Conservation (phyloP, 2,797 vertebrate genomes). For the Sebastes goodei region DNA sequence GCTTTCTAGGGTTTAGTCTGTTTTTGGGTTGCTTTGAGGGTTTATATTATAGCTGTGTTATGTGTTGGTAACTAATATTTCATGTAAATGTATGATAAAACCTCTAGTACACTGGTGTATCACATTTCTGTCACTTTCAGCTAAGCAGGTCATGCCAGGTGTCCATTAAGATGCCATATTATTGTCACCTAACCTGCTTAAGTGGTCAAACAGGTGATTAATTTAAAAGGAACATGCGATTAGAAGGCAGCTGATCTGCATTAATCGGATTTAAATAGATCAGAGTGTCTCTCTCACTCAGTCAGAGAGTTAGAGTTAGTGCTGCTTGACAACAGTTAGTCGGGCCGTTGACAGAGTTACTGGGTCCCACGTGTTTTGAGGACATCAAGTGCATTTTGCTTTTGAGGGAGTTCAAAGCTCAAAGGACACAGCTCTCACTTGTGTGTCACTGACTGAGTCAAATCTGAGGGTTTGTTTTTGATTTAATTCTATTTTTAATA, state of each 20-base stretch:
- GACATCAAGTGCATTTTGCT: conserved; percentile 43
- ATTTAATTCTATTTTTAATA: neutral
- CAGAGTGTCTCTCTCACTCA: conserved; percentile 34
- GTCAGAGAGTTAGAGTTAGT: neutral
- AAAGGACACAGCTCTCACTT: conserved; percentile 29
- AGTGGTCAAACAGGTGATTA: conserved; percentile 42
- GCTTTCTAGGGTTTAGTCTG: neutral
- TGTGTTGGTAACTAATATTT: neutral
- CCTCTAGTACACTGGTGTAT: neutral
- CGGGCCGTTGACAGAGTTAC: conserved; percentile 58
- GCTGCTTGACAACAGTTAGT: conserved; percentile 62
- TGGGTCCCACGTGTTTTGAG: conserved; percentile 70
- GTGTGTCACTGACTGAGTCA: neutral
- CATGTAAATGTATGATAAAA: neutral
- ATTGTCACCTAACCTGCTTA: conserved; percentile 26
- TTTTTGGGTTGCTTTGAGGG: neutral
- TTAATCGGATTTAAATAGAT: conserved; percentile 49
- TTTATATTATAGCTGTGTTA: neutral
- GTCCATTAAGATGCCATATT: neutral
- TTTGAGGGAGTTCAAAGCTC: conserved; percentile 48
- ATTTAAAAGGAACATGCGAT: conserved; percentile 28
- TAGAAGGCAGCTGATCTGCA: conserved; percentile 38
- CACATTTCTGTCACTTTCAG: neutral
- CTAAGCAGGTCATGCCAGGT: neutral
- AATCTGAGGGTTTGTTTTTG: neutral